These are phyloP conservation scores for Drosophila ogumai DNA, from an alignment of 1,140 invertebrate genomes.

Conservation along the genomic window DNA sequence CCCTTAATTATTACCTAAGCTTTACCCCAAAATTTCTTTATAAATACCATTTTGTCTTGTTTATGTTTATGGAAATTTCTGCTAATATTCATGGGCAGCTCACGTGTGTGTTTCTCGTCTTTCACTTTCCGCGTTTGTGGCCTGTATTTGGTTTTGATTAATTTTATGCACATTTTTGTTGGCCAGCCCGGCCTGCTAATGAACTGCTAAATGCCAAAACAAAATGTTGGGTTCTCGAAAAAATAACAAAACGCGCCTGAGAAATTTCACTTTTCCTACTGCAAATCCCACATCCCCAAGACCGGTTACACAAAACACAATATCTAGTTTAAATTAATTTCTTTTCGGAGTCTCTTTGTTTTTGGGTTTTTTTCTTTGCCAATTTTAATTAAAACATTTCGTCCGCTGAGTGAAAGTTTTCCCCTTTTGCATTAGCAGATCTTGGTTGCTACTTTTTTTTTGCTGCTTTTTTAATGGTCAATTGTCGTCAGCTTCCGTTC, in stretches of 20 bases:
- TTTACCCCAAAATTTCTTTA: neutral
- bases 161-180: conserved; percentile 51
- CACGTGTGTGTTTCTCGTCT: conserved; percentile 48
- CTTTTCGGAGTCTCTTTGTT: conserved; percentile 47
- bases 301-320: conserved; percentile 63
- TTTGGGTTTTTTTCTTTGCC: conserved; percentile 35
- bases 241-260: conserved; percentile 1
- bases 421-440: conserved; percentile 39
- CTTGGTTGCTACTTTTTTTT: conserved; percentile 19
- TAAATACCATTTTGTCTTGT: neutral
- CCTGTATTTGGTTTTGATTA: conserved; percentile 55
- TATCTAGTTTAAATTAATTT: conserved; percentile 76
- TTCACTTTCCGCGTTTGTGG: conserved; percentile 57
- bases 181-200: conserved; percentile 44
- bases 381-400: conserved; percentile 72
- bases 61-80: conserved; percentile 22
- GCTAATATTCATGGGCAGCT: conserved; percentile 20
- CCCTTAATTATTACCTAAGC: neutral
- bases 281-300: conserved; percentile 37
- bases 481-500: conserved; percentile 75
- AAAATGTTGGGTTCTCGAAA: conserved; percentile 37
- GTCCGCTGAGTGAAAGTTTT: conserved; percentile 63
- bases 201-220: conserved; percentile 72
- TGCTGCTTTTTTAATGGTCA: conserved; percentile 59
- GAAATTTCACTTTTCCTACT: conserved; percentile 75